phyloP scores from a whole-genome alignment of 30 jellyfish, hydroid and myxozoan genomes.

The Hydractinia symbiolongicarpus region DNA sequence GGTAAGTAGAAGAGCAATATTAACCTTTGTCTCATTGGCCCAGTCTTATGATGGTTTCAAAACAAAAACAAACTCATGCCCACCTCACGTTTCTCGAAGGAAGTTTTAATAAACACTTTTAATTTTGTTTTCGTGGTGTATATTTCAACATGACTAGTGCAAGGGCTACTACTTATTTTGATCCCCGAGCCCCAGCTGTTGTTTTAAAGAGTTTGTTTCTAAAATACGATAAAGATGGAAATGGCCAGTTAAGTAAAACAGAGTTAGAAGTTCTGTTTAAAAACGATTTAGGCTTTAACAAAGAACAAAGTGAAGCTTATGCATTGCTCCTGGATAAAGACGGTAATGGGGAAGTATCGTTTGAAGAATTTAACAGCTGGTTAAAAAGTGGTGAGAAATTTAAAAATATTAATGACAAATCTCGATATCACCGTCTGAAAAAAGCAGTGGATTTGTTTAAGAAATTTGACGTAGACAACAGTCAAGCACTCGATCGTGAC shows the following conservation, averaged over 20 bases:
- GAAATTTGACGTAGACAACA: conserved; percentile 64
- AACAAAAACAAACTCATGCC: too few relatives aligned
- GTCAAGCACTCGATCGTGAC: conserved; percentile 72
- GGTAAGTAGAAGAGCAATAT: too few relatives aligned
- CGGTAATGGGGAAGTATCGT: conserved; percentile 70
- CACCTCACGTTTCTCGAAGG: too few relatives aligned
- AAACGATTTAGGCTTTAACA: conserved; percentile 79
- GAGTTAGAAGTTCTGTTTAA: conserved; percentile 59
- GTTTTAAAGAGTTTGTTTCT: conserved; percentile 71
- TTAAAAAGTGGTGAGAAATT: conserved; percentile 85
- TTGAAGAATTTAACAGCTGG: conserved; percentile 83
- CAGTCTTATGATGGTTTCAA: too few relatives aligned
- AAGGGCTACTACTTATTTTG: conserved; percentile 55
- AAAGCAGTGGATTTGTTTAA: conserved; percentile 89
- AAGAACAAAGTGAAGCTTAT: conserved; percentile 78
- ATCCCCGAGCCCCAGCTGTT: conserved; percentile 57
- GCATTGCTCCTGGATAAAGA: conserved; percentile 82
- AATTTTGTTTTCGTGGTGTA: too few relatives aligned
- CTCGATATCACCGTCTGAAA: conserved; percentile 57
- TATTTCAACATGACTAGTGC: not conserved
- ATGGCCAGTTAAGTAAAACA: conserved; percentile 45
- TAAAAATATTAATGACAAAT: conserved; percentile 60
- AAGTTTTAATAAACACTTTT: too few relatives aligned
- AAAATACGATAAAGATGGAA: conserved; percentile 85
- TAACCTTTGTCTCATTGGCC: too few relatives aligned